Conservation (phyloP, 2,888 invertebrate species). For the Autographa pulchrina region DNA sequence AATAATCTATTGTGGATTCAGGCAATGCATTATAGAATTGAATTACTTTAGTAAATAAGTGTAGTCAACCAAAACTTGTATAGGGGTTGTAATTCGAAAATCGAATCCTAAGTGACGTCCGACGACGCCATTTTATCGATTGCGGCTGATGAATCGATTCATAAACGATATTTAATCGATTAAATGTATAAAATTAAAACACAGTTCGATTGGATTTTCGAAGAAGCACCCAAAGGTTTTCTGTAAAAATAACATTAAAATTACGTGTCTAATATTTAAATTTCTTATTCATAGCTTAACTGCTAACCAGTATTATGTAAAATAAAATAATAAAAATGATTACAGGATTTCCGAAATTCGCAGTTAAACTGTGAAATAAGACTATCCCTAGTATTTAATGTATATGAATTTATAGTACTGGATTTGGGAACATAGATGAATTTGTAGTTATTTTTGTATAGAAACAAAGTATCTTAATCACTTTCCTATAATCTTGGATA, state of each 20-base stretch:
- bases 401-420: slow-evolving; percentile 59
- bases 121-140: neutral
- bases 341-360: slow-evolving; percentile 44
- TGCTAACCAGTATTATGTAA: slow-evolving; percentile 40
- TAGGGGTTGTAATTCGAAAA: neutral
- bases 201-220: neutral
- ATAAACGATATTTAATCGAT: neutral
- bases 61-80: slow-evolving; percentile 14
- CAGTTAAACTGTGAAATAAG: slow-evolving; percentile 58
- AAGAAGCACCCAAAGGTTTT: neutral
- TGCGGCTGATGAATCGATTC: neutral
- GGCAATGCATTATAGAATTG: slow-evolving; percentile 74
- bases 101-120: neutral
- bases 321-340: slow-evolving; percentile 35
- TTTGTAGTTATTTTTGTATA: slow-evolving; percentile 72
- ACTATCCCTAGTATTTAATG: slow-evolving; percentile 46
- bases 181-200: neutral
- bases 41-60: slow-evolving; percentile 53
- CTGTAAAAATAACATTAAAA: neutral
- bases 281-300: slow-evolving; percentile 54
- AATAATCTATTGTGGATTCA: slow-evolving; percentile 49
- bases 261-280: slow-evolving; percentile 12
- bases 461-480: slow-evolving; percentile 35
- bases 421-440: slow-evolving; percentile 73
- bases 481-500: slow-evolving; percentile 37